phyloP scores from a whole-genome alignment of 1,140 invertebrate species.

The Macrobrachium rosenbergii region DNA sequence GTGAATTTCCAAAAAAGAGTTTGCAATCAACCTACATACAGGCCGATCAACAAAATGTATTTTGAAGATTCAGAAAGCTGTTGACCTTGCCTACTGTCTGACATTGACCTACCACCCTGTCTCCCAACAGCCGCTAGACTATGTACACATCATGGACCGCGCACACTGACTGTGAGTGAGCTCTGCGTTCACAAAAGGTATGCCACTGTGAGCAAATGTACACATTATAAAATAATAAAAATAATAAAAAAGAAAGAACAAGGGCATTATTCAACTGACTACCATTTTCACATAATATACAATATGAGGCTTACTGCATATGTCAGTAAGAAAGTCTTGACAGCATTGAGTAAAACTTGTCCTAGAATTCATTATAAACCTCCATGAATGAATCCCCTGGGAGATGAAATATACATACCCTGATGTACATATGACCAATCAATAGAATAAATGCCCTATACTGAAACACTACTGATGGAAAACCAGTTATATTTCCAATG shows the following conservation, averaged over 20 bases:
- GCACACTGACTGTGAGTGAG: slow-evolving; percentile 59
- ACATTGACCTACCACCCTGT: slow-evolving; percentile 57
- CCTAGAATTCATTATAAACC: too few relatives aligned
- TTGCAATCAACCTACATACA: slow-evolving; percentile 19
- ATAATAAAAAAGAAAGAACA: slow-evolving; percentile 45
- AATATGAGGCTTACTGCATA: too few relatives aligned
- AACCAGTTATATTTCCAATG: slow-evolving; percentile 11
- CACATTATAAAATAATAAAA: slow-evolving; percentile 25
- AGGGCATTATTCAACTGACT: slow-evolving; percentile 56
- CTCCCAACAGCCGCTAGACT: slow-evolving; percentile 56
- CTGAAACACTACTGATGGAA: slow-evolving; percentile 36
- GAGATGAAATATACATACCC: too few relatives aligned
- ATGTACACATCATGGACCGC: slow-evolving; percentile 59
- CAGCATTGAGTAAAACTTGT: too few relatives aligned
- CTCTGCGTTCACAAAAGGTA: slow-evolving; percentile 58
- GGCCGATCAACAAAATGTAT: slow-evolving; percentile 26
- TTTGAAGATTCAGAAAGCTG: slow-evolving; percentile 54
- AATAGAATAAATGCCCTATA: slow-evolving; percentile 52
- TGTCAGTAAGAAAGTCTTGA: too few relatives aligned
- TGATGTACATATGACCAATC: slow-evolving; percentile 7
- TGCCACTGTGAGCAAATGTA: slow-evolving; percentile 59
- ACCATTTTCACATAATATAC: slow-evolving; percentile 29
- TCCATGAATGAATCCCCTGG: too few relatives aligned
- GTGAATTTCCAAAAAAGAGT: slow-evolving; percentile 41
- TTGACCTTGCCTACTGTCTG: slow-evolving; percentile 52